These are phyloP conservation scores for Anorthoa munda DNA, from an alignment of 2,888 invertebrate genomes.

Conservation along the genomic window DNA sequence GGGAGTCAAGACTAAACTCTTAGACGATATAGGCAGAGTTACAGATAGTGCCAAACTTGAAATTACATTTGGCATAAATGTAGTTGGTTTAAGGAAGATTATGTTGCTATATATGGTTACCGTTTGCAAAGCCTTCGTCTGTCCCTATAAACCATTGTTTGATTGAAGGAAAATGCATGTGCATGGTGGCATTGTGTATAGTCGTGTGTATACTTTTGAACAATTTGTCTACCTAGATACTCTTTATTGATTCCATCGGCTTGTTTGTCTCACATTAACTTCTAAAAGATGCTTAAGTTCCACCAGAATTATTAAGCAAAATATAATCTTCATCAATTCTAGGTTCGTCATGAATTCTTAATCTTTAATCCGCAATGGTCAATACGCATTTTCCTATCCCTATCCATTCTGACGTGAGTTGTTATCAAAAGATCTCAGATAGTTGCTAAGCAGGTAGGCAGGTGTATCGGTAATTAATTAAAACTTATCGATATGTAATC, in stretches of 20 bases:
- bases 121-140: background rate
- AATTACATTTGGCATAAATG: slow-evolving; percentile 23
- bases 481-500: slow-evolving; percentile 25
- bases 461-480: slow-evolving; percentile 30
- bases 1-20: background rate
- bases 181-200: background rate
- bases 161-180: background rate
- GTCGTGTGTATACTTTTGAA: background rate
- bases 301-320: background rate
- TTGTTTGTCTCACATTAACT: background rate
- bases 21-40: slow-evolving; percentile 1
- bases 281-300: no score
- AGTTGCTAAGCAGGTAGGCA: slow-evolving; percentile 56
- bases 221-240: background rate
- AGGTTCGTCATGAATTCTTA: background rate
- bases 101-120: background rate
- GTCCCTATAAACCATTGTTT: background rate
- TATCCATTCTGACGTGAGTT: slow-evolving; percentile 48
- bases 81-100: background rate
- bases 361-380: slow-evolving; percentile 18
- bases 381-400: slow-evolving; percentile 17
- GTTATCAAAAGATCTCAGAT: slow-evolving; percentile 47
- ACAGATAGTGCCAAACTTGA: slow-evolving; percentile 7
- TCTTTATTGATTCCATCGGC: background rate
- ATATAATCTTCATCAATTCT: slow-evolving; percentile 1